These are phyloP conservation scores for Siphamia tubifer DNA, from an alignment of 2,113 vertebrate genomes.

Conservation along the genomic window DNA sequence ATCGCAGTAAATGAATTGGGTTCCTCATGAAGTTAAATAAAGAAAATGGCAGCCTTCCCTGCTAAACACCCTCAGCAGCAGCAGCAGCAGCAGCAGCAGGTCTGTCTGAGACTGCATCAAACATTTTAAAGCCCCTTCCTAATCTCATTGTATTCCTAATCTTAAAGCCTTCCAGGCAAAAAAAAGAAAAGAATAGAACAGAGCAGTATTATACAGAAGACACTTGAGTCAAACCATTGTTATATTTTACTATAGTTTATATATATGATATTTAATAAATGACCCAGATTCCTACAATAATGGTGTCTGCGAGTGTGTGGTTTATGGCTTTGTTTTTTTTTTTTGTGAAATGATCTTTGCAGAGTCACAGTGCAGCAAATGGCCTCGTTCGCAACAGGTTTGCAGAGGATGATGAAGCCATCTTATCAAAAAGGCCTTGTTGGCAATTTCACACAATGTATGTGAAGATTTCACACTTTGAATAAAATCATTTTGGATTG, in stretches of 20 bases:
- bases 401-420: constrained; percentile 30
- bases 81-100: constrained; percentile 8
- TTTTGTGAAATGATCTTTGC: background rate
- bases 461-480: constrained; percentile 35
- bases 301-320: background rate
- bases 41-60: constrained; percentile 25
- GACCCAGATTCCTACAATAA: constrained; percentile 5
- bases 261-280: constrained; percentile 1
- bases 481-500: constrained; percentile 21
- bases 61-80: constrained; percentile 9
- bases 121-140: constrained; percentile 55
- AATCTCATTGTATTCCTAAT: constrained; percentile 43
- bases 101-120: constrained; percentile 9
- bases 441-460: constrained; percentile 52
- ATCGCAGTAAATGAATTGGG: constrained; percentile 20
- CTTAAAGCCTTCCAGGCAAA: background rate
- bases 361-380: constrained; percentile 11
- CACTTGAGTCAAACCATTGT: background rate
- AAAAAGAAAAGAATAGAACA: background rate
- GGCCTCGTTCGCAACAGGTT: constrained; percentile 5
- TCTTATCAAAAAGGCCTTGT: constrained; percentile 41
- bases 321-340: constrained; percentile 5
- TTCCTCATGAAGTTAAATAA: constrained; percentile 28
- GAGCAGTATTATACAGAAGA: background rate
- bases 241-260: background rate